phyloP scores from a whole-genome alignment of 2,797 vertebrate genomes.

The Chelonia mydas region DNA sequence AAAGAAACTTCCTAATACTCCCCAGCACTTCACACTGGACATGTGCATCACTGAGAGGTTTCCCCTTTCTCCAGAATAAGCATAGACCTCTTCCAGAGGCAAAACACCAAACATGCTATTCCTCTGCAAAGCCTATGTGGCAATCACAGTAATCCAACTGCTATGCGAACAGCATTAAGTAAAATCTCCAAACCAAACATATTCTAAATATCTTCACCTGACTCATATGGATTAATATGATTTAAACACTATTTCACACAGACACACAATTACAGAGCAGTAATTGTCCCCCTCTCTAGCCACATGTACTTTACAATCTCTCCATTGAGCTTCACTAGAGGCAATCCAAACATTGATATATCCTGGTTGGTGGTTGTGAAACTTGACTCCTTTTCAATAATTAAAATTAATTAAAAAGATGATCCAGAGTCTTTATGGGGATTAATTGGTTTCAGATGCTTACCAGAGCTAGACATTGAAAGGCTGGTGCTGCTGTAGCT shows the following conservation, averaged over 20 bases:
- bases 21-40: not conserved
- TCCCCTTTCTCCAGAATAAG: not conserved
- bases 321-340: not conserved
- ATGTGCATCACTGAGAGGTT: not conserved
- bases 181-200: not conserved
- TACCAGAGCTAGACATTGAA: not conserved
- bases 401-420: not conserved
- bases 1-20: not conserved
- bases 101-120: not conserved
- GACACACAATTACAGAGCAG: not conserved
- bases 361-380: not conserved
- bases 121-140: not conserved
- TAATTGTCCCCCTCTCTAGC: not conserved
- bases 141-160: not conserved
- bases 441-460: not conserved
- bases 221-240: not conserved
- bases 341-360: not conserved
- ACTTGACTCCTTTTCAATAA: not conserved
- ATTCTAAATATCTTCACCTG: not conserved
- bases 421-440: not conserved
- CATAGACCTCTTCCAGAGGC: too few relatives aligned
- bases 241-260: not conserved
- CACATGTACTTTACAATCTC: not conserved
- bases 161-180: not conserved
- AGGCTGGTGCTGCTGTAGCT: not conserved